Base-by-base conservation (phyloP, 2,797 vertebrate species). In the Sus cebifrons region DNA sequence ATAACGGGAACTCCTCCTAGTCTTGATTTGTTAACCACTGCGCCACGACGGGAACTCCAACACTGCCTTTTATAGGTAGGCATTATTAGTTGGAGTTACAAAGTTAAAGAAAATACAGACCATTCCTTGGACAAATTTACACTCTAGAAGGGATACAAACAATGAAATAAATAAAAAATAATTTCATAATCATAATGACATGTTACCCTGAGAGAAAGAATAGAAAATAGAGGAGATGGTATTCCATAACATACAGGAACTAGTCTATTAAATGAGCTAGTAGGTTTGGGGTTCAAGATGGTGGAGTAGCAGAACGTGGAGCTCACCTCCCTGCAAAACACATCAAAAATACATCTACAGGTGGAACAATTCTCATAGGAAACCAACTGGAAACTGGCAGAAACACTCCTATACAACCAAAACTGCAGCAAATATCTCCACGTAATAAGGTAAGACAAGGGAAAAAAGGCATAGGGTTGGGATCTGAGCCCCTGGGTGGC, bases 111-210 rank as follows among this genome's bases (percentile, higher is more conserved):
- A 86, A 73, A 90, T 87, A 84, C 4, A 90, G 68, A 91, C 40
- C 40, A 17, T 74, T 78, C 14, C 60, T 54, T 62, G 65, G 62
- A 94, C n/a, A 96, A 92, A 17, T 86, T 96, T 78, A 92, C 12
- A 79, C 49, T 87, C n/a, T 77, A 83, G 64, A 29, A 64, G 3
- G 17, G 10, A 83, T 52, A 86, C 6, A 94, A 86, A 78, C 58
- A 36, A 36, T 36, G 36, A 36, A 67, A 86, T 36, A 86, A 74
- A 65, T 44, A 78, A n/a, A 68, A 73, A 73, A 93, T 65, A 58
- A 91, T 32, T 89, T 85, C 2, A n/a, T 65, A 86, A 92, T 77
- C 58, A 29, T 68, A 14, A 86, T 81, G 86, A 94, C 90, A 86
- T 85, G 60, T 85, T 74, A 83, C 56, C 67, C 44, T 86, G 62